Percentiles rank a stretch among this genome's conserved stretches.
Conservation (phyloP, 2,113 vertebrate species). For the Microcebus ravelobensis region DNA sequence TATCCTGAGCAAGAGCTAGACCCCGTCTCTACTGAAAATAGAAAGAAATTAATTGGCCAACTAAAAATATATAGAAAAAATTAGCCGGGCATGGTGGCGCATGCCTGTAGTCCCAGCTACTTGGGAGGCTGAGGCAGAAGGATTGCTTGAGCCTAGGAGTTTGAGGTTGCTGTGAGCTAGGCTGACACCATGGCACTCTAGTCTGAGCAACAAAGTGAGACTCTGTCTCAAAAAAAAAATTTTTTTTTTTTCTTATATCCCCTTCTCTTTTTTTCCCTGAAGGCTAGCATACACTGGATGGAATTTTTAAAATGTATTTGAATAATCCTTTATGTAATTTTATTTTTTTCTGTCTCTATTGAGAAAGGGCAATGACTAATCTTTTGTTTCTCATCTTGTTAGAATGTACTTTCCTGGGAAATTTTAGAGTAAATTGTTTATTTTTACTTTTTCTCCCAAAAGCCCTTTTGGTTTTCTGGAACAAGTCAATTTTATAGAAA, state of each 20-base stretch:
- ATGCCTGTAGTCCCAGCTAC: too few species aligned
- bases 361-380: not conserved
- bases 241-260: not conserved
- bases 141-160: too few species aligned
- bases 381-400: slow-evolving; percentile 26
- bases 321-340: slow-evolving; percentile 36
- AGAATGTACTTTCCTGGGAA: slow-evolving; percentile 13
- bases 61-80: too few species aligned
- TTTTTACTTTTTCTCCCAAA: slow-evolving; percentile 45
- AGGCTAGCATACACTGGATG: not conserved
- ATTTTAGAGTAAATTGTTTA: slow-evolving; percentile 18
- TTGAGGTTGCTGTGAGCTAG: too few species aligned
- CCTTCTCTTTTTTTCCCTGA: not conserved
- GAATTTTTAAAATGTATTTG: not conserved
- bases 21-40: too few species aligned
- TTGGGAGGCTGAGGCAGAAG: too few species aligned
- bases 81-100: too few species aligned
- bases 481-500: slow-evolving; percentile 32
- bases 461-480: not conserved
- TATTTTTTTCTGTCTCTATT: slow-evolving; percentile 16
- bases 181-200: too few species aligned
- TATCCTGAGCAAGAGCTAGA: too few species aligned
- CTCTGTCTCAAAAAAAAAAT: too few species aligned
- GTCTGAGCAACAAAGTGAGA: too few species aligned
- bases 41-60: too few species aligned